Base-by-base conservation (phyloP, 2,113 vertebrate species). In the Merops nubicus region DNA sequence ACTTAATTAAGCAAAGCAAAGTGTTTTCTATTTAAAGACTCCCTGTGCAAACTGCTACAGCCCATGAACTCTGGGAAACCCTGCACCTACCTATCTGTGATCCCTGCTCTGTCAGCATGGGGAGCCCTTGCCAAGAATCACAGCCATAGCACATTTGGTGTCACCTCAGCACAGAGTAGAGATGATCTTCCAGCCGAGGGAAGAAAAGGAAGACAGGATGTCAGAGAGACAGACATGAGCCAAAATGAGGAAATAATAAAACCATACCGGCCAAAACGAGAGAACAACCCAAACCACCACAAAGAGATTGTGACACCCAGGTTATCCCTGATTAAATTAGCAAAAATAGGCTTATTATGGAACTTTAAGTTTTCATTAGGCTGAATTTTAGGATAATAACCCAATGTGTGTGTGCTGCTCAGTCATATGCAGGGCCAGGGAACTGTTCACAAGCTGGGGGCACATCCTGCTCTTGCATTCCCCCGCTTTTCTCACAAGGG, bases 331-430 rank as follows among this genome's bases (percentile, higher is more conserved):
- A 92, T 86, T 56, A 89, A 86, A 74, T 94, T 81, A 79, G 63
- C 47, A 45, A 5, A 60, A 73, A 11, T 6, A 9, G n/a, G 56
- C 73, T 95, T 96, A 90, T 92, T 79, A 88, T 8, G 33, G 48
- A 83, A 68, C 48, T 62, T 85, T 38, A 59, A 31, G 45, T 94
- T 88, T 94, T 92, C 81, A 80, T 92, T 94, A 85, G 91, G 48
- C 8, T 93, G 85, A 48, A 75, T 76, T 94, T 93, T 93, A 90
- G 82, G 72, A 90, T 62, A 76, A 85, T 91, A 86, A 82, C 59
- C 31, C 73, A 93, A 92, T 12, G 17, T 3, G 1, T 6, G 2
- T 13, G 63, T 36, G 38, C 70, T 82, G 62, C 78, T 95, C 72
- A 69, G 79, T 76, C 7, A 2, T 48, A 87, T 94, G 82, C 75